phyloP scores from a whole-genome alignment of 2,888 invertebrate species.

The Hemistola chrysoprasaria region DNA sequence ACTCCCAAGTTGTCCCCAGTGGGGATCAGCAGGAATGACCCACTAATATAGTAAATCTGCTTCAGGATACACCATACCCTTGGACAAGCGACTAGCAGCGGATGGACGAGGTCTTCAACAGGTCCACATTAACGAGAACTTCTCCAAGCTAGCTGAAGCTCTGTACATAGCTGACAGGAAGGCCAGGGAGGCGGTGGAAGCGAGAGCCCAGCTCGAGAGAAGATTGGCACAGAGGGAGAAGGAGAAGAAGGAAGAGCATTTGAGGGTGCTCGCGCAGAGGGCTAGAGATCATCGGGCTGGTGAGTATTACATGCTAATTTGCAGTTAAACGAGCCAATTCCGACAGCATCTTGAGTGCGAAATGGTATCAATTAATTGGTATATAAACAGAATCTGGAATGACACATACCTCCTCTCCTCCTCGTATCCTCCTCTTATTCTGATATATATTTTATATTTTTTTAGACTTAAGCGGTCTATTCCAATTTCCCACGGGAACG shows the following conservation, averaged over 20 bases:
- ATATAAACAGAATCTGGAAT: no score
- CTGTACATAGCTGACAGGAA: constrained; percentile 98
- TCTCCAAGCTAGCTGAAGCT: constrained; percentile 98
- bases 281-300: constrained; percentile 98
- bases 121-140: constrained; percentile 99
- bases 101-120: constrained; percentile 98
- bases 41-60: constrained; percentile 3
- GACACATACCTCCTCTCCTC: no score
- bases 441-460: no score
- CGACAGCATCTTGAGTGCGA: no score
- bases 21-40: no score
- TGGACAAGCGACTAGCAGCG: constrained; percentile 98
- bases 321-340: no score
- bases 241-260: constrained; percentile 97
- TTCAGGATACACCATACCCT: constrained; percentile 96
- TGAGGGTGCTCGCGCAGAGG: constrained; percentile 95
- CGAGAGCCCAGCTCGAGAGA: constrained; percentile 96
- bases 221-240: constrained; percentile 98
- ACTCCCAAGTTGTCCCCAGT: no score
- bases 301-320: constrained; percentile 63
- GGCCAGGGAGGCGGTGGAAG: constrained; percentile 98
- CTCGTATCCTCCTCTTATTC: no score
- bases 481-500: no score
- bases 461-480: no score
- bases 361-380: no score